Evolutionary conservation across 2,113 vertebrate species (phyloP).

Genomic region (Oncorhynchus clarkii): DNA sequence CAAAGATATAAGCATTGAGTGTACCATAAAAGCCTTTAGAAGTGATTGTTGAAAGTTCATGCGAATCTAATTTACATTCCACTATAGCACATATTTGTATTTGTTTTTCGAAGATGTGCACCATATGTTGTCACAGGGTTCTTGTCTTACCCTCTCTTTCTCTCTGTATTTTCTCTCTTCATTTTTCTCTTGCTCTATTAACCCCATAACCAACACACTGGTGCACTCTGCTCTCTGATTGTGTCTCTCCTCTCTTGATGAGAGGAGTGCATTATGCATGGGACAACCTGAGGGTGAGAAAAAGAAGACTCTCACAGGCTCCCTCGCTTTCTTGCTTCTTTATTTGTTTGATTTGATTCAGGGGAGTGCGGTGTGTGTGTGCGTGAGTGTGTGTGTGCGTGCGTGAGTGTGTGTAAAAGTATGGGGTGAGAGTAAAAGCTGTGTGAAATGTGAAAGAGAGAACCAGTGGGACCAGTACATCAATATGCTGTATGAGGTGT

Average conservation of each 20-base stretch:
- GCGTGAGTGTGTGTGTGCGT: no score
- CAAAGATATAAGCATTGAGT: neutral
- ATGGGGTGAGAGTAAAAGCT: neutral
- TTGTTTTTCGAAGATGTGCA: neutral
- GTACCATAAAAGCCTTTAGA: neutral
- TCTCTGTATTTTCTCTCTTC: neutral
- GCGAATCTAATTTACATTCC: neutral
- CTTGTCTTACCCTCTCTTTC: neutral
- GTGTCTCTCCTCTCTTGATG: conserved; percentile 31
- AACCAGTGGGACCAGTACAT: neutral
- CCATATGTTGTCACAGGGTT: neutral
- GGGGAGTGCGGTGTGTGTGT: neutral
- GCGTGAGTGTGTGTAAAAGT: no score
- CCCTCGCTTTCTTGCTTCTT: conserved; percentile 9
- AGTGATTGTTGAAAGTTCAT: neutral
- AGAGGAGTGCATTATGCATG: conserved; percentile 5
- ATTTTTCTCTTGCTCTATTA: neutral
- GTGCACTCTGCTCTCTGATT: conserved; percentile 55
- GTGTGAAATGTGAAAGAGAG: neutral
- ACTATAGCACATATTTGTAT: neutral
- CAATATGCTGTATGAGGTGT: neutral
- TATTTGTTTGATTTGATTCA: neutral
- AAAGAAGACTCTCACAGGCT: conserved; percentile 42
- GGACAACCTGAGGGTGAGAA: conserved; percentile 37
- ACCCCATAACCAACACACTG: conserved; percentile 38